These are phyloP conservation scores for Pantherophis vulpinus DNA, from an alignment of 2,797 vertebrate genomes.

Conservation along the genomic window DNA sequence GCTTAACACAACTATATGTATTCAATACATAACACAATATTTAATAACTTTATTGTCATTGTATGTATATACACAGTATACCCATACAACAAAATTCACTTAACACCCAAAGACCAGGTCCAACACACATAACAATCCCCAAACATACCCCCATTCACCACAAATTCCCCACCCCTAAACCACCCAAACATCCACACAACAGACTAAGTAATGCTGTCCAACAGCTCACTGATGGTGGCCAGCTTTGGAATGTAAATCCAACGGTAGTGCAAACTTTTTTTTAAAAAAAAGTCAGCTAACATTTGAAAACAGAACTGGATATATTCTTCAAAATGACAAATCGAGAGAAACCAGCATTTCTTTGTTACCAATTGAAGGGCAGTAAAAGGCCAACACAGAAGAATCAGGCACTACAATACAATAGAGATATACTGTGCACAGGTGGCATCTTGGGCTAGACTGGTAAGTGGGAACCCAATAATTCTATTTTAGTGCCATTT, in stretches of 20 bases:
- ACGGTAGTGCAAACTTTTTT: neutral
- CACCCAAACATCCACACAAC: no score
- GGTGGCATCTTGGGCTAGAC: neutral
- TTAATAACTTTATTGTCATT: no score
- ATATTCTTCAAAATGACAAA: neutral
- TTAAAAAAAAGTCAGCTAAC: neutral
- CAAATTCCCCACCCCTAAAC: no score
- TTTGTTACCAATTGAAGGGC: neutral
- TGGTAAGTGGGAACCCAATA: neutral
- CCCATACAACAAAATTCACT: no score
- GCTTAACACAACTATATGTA: no score
- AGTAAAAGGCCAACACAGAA: neutral
- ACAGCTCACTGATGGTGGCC: neutral
- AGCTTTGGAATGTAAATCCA: neutral
- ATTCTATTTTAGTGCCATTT: neutral
- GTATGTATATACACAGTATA: no score
- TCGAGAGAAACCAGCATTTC: neutral
- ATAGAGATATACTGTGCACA: neutral
- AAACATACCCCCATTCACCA: no score
- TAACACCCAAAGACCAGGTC: no score
- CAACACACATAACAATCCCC: no score
- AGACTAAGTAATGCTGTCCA: no score
- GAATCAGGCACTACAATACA: neutral
- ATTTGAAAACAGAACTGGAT: neutral
- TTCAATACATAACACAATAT: no score